Conservation (phyloP, 2,113 vertebrate genomes). For the Smithornis capensis region DNA sequence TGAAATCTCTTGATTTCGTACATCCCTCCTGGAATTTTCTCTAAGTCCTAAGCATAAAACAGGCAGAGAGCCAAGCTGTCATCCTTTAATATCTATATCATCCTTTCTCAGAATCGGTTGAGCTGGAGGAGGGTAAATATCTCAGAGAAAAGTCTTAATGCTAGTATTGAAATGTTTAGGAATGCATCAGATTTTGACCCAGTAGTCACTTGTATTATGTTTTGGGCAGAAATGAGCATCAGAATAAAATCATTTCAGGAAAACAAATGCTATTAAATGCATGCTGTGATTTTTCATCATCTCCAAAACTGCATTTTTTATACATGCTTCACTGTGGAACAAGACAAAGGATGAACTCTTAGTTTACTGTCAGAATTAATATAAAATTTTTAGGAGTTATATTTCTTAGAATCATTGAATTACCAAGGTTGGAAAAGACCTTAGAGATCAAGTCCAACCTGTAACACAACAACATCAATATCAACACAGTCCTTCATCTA, state of each 20-base stretch:
- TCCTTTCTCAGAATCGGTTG: background rate
- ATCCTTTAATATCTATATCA: constrained; percentile 18
- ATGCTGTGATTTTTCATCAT: background rate
- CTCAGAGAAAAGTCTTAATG: background rate
- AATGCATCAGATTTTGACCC: background rate
- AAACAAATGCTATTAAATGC: background rate
- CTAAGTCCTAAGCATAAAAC: background rate
- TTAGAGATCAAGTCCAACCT: too few species aligned
- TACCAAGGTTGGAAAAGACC: too few species aligned
- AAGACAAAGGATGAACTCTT: background rate
- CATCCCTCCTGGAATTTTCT: background rate
- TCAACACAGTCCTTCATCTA: too few species aligned
- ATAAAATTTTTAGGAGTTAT: background rate
- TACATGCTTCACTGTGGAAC: background rate
- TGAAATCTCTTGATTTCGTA: background rate
- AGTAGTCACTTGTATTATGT: background rate
- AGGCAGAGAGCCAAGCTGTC: constrained; percentile 7
- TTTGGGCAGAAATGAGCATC: background rate
- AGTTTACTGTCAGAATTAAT: background rate
- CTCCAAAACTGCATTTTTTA: background rate
- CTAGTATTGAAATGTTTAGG: background rate
- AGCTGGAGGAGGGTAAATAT: background rate
- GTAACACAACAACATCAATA: too few species aligned
- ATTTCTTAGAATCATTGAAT: too few species aligned
- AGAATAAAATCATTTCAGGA: background rate